phyloP scores from a whole-genome alignment of 2,797 vertebrate species.

The Acanthurus leucopareius region DNA sequence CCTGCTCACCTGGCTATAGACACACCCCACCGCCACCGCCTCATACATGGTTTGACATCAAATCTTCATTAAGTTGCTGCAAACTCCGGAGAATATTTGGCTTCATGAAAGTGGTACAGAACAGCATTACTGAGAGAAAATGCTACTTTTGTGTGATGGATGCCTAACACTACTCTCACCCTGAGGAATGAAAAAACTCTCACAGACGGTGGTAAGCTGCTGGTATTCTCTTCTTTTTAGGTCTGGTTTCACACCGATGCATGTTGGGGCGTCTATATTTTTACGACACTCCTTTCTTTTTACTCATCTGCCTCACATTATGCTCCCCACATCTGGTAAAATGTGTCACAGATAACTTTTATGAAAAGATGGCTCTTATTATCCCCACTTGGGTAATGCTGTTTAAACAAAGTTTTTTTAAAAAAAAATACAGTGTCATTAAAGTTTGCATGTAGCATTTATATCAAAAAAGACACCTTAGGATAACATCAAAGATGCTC shows the following conservation, averaged over 20 bases:
- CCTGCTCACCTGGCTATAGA: conserved; percentile 98
- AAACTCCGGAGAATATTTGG: conserved; percentile 56
- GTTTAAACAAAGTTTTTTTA: conserved; percentile 17
- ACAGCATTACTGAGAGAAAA: conserved; percentile 54
- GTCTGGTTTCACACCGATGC: conserved; percentile 44
- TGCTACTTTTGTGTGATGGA: conserved; percentile 59
- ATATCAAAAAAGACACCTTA: conserved; percentile 1
- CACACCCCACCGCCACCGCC: conserved; percentile 12
- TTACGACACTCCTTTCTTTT: conserved; percentile 39
- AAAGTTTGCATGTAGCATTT: conserved; percentile 29
- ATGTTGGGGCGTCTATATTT: conserved; percentile 27
- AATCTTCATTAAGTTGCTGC: conserved; percentile 58
- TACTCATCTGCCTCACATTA: conserved; percentile 27
- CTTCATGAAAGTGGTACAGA: conserved; percentile 69
- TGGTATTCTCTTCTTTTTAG: conserved; percentile 50
- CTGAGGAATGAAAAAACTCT: conserved; percentile 45
- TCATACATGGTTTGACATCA: conserved; percentile 38
- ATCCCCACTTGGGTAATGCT: conserved; percentile 22
- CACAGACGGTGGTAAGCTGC: conserved; percentile 66
- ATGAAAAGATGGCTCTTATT: conserved; percentile 26
- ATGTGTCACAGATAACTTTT: conserved; percentile 32
- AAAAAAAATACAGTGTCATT: conserved; percentile 11
- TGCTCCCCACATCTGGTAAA: conserved; percentile 15
- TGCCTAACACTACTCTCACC: conserved; percentile 60
- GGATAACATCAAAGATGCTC: conserved; percentile 2